Evolutionary conservation across 2,797 vertebrate species (phyloP).

Genomic region (Artibeus lituratus): DNA sequence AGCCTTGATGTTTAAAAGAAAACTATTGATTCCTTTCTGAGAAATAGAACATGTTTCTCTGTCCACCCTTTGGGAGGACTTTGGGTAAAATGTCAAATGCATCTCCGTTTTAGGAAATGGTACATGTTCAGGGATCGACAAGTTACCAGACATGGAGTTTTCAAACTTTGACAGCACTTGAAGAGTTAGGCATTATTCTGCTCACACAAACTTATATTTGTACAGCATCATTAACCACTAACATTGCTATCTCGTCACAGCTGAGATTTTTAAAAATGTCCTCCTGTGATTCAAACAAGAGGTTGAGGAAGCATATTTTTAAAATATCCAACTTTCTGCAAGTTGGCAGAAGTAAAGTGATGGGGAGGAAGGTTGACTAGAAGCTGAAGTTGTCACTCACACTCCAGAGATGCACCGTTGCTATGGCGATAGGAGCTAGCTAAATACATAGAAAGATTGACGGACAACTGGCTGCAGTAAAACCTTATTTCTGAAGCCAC

Average conservation of each 20-base stretch:
- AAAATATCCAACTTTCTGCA: background rate
- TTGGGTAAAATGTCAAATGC: constrained; percentile 34
- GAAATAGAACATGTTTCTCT: constrained; percentile 7
- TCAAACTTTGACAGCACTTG: background rate
- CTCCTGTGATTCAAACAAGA: background rate
- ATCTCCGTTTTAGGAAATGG: background rate
- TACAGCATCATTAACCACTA: background rate
- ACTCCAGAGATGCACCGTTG: background rate
- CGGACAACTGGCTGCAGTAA: background rate
- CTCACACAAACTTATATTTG: background rate
- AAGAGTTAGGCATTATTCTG: background rate
- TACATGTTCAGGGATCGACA: background rate
- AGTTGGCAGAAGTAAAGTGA: background rate
- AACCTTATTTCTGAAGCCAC: background rate
- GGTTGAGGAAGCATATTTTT: background rate
- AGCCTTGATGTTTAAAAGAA: constrained; percentile 56
- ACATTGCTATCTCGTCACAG: background rate
- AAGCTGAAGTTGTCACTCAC: background rate
- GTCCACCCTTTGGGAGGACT: background rate
- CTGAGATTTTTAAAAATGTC: background rate
- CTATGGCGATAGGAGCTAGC: background rate
- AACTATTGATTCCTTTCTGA: constrained; percentile 53
- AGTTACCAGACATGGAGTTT: background rate
- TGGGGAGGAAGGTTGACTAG: background rate
- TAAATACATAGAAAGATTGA: background rate